phyloP scores from a whole-genome alignment of 2,113 vertebrate species.

The Talpa occidentalis region DNA sequence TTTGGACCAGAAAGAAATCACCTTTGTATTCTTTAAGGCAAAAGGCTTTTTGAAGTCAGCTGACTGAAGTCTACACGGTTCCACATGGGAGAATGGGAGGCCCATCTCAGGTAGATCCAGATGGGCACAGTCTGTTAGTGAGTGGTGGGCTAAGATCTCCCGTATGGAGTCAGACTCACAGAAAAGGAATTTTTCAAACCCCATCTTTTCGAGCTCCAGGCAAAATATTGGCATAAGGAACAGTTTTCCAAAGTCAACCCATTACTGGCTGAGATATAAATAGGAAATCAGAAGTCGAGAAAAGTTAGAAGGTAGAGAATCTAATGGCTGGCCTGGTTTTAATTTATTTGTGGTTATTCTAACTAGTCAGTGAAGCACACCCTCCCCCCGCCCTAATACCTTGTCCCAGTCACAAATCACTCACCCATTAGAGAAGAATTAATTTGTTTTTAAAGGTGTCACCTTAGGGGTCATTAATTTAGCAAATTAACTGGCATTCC shows the following conservation, averaged over 20 bases:
- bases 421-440: not conserved
- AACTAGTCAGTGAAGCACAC: not conserved
- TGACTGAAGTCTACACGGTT: not conserved
- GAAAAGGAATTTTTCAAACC: slow-evolving; percentile 29
- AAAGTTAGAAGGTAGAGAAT: slow-evolving; percentile 49
- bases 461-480: slow-evolving; percentile 34
- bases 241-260: slow-evolving; percentile 48
- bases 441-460: slow-evolving; percentile 20
- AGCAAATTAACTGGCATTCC: slow-evolving; percentile 51
- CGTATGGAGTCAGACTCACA: not conserved
- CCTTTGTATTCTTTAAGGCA: slow-evolving; percentile 32
- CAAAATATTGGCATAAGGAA: slow-evolving; percentile 57
- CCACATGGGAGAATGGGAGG: not conserved
- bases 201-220: slow-evolving; percentile 48
- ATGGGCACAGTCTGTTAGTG: not conserved
- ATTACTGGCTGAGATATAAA: slow-evolving; percentile 49
- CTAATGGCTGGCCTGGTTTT: slow-evolving; percentile 56
- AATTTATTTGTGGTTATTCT: slow-evolving; percentile 56
- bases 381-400: not conserved
- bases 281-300: slow-evolving; percentile 64
- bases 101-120: not conserved
- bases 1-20: slow-evolving; percentile 27
- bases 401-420: not conserved
- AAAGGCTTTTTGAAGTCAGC: not conserved
- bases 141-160: not conserved